Percentiles rank a stretch among this genome's conserved stretches.
These are phyloP conservation scores for Diglossa cyanea DNA, from an alignment of 2,797 vertebrate genomes.

Conservation along the genomic window DNA sequence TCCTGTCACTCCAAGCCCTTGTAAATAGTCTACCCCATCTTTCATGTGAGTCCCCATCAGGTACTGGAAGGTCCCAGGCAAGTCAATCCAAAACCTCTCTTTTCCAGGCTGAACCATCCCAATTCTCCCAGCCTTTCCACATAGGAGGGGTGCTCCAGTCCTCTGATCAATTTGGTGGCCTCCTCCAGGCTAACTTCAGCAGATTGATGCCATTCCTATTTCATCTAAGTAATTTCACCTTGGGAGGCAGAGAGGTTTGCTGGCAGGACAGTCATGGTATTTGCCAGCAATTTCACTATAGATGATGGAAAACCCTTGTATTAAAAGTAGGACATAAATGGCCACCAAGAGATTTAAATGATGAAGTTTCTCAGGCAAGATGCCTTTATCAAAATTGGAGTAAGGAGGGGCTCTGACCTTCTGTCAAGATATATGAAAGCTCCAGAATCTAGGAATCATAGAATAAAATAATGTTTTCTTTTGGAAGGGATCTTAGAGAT, in stretches of 20 bases:
- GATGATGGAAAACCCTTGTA: background rate
- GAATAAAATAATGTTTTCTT: background rate
- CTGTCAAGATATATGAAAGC: background rate
- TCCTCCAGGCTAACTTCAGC: background rate
- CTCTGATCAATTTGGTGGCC: background rate
- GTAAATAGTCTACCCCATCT: background rate
- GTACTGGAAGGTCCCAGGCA: background rate
- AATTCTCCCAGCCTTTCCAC: background rate
- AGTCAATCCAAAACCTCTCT: background rate
- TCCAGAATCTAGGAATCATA: background rate
- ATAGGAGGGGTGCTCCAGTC: rapidly evolving
- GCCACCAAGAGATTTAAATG: background rate
- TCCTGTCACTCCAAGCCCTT: background rate
- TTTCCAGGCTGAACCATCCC: background rate
- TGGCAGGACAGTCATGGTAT: background rate
- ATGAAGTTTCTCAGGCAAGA: background rate
- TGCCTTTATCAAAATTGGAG: background rate
- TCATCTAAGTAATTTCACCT: background rate
- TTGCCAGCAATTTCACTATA: background rate
- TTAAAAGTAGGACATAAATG: background rate
- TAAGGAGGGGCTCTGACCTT: background rate
- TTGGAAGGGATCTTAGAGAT: background rate
- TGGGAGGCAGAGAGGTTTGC: background rate
- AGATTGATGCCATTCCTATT: background rate
- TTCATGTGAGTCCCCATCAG: background rate